Percentiles rank a stretch among this genome's conserved stretches.
Conservation (phyloP, 1,140 invertebrate genomes). For the Apis laboriosa region DNA sequence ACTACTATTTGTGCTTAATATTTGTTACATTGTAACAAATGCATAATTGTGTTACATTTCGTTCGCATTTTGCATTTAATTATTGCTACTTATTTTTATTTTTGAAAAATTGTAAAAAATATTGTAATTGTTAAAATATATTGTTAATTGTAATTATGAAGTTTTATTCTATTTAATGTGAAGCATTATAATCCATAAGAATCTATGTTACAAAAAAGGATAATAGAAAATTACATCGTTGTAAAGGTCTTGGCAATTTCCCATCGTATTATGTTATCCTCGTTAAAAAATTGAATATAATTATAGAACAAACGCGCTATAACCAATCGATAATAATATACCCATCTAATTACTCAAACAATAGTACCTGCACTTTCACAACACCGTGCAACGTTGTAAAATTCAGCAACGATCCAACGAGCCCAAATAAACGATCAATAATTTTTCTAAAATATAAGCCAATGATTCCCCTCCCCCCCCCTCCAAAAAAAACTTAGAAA, state of each 20-base stretch:
- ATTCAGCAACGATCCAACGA: neutral
- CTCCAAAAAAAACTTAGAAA: too few relatives aligned
- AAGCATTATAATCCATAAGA: neutral
- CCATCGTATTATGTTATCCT: neutral
- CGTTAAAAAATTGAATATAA: neutral
- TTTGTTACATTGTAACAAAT: too few relatives aligned
- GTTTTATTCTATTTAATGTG: neutral
- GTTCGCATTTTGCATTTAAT: too few relatives aligned
- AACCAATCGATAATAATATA: neutral
- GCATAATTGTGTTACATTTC: too few relatives aligned
- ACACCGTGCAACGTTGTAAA: neutral
- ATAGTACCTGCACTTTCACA: neutral
- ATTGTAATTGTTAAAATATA: too few relatives aligned
- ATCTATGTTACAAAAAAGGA: neutral
- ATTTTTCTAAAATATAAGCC: neutral
- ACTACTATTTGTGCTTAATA: too few relatives aligned
- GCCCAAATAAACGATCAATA: too few relatives aligned
- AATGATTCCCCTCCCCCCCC: neutral
- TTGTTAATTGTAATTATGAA: too few relatives aligned
- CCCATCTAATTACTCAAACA: neutral
- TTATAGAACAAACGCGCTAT: neutral
- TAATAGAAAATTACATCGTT: neutral
- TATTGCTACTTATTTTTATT: too few relatives aligned
- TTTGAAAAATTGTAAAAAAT: too few relatives aligned
- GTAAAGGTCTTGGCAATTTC: neutral